A percentile compares a stretch with the other conserved stretches of the same genome.
Evolutionary conservation across 2,113 vertebrate species (phyloP).

Genomic region (Tupaia tana): DNA sequence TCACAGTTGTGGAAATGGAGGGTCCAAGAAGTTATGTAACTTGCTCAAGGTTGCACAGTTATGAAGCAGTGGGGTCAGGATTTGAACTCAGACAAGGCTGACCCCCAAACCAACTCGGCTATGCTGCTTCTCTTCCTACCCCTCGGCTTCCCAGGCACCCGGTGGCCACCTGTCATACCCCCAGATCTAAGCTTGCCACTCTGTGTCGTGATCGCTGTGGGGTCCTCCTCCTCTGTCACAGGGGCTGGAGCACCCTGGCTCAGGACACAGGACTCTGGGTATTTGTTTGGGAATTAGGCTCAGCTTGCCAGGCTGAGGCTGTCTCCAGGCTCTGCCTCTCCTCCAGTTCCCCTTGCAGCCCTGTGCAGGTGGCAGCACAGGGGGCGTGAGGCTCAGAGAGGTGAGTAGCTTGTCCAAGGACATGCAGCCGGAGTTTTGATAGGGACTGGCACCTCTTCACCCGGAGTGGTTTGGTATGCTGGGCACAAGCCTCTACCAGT

Average conservation of each 20-base stretch:
- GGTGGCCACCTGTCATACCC: rapidly evolving
- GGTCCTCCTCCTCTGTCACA: not conserved
- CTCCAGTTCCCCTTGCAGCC: not conserved
- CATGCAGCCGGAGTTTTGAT: too few species aligned
- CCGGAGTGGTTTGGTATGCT: not conserved
- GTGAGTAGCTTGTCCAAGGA: not conserved
- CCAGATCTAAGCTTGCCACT: not conserved
- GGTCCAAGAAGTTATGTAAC: not conserved
- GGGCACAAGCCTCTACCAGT: not conserved
- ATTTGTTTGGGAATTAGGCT: not conserved
- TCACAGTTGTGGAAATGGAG: not conserved
- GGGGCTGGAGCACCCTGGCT: not conserved
- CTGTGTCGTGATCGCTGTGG: not conserved
- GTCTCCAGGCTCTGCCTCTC: not conserved
- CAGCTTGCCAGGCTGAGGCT: not conserved
- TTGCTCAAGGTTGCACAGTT: not conserved
- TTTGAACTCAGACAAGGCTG: not conserved
- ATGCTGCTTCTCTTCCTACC: not conserved
- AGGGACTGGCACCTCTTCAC: not conserved
- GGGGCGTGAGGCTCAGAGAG: too few species aligned
- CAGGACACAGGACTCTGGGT: not conserved
- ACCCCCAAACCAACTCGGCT: not conserved
- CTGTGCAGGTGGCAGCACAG: not conserved
- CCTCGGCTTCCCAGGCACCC: not conserved
- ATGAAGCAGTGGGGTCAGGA: not conserved